Evolutionary conservation across 2,113 vertebrate species (phyloP).

Genomic region (Gallinago paraguaiae): DNA sequence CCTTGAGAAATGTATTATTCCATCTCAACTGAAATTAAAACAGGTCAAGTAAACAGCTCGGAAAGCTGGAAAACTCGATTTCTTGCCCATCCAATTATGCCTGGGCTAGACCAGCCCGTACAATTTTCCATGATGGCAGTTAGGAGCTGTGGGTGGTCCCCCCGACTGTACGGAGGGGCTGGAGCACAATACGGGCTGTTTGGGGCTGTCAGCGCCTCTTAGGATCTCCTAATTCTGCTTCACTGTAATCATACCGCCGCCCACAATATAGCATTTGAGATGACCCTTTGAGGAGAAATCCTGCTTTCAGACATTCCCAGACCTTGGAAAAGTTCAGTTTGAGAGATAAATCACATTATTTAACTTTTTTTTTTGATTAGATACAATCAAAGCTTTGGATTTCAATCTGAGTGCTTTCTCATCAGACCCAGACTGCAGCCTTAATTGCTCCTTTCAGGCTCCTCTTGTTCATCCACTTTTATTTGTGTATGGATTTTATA

Average conservation of each 20-base stretch:
- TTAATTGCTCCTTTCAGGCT: neutral
- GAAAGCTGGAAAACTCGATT: slow-evolving; percentile 67
- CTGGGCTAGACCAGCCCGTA: slow-evolving; percentile 65
- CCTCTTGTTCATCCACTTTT: neutral
- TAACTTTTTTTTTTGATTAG: neutral
- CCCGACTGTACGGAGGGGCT: slow-evolving; percentile 64
- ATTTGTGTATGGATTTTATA: neutral
- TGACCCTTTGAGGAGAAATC: neutral
- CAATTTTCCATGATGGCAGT: slow-evolving; percentile 74
- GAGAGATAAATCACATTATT: neutral
- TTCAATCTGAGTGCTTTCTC: neutral
- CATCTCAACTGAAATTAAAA: slow-evolving; percentile 44
- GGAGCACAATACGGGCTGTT: slow-evolving; percentile 66
- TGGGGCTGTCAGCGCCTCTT: slow-evolving; percentile 54
- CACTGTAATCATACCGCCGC: slow-evolving; percentile 3
- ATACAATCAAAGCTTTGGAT: neutral
- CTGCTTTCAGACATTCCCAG: neutral
- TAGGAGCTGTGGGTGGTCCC: slow-evolving; percentile 74
- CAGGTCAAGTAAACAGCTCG: slow-evolving; percentile 51
- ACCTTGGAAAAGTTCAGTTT: neutral
- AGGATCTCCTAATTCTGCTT: slow-evolving; percentile 55
- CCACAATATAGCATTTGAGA: neutral
- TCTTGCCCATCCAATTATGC: slow-evolving; percentile 73
- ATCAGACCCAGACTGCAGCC: neutral
- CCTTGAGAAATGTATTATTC: neutral